Evolutionary conservation across 2,888 invertebrate genomes (phyloP).

Genomic region (Drosophila hamatofila): DNA sequence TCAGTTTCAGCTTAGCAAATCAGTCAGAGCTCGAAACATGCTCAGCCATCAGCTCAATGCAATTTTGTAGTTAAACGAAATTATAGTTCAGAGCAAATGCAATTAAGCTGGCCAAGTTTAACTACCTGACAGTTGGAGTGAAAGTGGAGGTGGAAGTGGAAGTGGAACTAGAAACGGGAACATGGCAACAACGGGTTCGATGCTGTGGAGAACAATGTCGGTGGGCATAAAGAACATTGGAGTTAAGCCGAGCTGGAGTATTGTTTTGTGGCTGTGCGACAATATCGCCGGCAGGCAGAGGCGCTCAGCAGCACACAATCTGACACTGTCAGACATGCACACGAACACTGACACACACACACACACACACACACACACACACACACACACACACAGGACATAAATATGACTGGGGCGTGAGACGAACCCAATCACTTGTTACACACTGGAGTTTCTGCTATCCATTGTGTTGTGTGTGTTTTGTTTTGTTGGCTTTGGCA

Average conservation of each 20-base stretch:
- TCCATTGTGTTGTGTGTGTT: constrained; percentile 7
- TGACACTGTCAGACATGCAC: constrained; percentile 5
- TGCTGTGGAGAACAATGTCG: not conserved
- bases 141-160: not conserved
- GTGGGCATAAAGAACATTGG: constrained; percentile 12
- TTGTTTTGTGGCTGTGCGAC: constrained; percentile 36
- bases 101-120: constrained; percentile 5
- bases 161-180: not conserved
- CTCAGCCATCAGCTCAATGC: not conserved
- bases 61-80: not conserved
- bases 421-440: constrained; percentile 59
- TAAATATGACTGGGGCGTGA: constrained; percentile 1
- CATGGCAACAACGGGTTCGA: not conserved
- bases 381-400: constrained; percentile 5
- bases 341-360: too few species aligned
- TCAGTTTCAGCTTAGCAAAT: not conserved
- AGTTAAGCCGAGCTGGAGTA: constrained; percentile 35
- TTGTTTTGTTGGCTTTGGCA: not conserved
- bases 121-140: constrained; percentile 86
- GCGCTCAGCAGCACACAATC: constrained; percentile 12
- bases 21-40: not conserved
- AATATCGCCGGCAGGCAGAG: constrained; percentile 35
- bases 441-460: constrained; percentile 33
- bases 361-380: constrained; percentile 1
- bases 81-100: constrained; percentile 7